phyloP scores from a whole-genome alignment of 2,113 vertebrate species.

The Prunella fulvescens region DNA sequence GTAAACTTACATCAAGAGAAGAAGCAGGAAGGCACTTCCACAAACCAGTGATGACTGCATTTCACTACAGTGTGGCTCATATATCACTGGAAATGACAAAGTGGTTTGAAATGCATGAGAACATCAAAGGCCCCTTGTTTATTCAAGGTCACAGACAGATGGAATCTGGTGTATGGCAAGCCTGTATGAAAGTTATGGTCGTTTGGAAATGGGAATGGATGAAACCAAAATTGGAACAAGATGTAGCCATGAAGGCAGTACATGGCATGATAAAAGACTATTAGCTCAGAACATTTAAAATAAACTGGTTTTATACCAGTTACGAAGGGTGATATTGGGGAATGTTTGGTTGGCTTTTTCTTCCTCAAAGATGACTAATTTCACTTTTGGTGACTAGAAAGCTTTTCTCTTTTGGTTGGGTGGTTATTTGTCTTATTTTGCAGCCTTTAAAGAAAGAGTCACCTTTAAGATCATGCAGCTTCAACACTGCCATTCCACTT shows the following conservation, averaged over 20 bases:
- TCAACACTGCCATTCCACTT: background rate
- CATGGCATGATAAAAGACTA: background rate
- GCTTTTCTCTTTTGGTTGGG: background rate
- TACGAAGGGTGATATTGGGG: background rate
- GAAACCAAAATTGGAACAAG: conserved; percentile 64
- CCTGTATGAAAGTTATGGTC: background rate
- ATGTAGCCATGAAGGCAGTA: conserved; percentile 19
- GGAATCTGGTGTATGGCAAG: conserved; percentile 35
- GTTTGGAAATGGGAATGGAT: conserved; percentile 12
- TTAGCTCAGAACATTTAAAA: conserved; percentile 7
- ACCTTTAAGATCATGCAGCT: background rate
- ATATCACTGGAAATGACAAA: conserved; percentile 45
- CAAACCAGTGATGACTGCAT: conserved; percentile 49
- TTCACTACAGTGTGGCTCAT: conserved; percentile 22
- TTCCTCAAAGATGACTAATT: background rate
- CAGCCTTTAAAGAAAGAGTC: background rate
- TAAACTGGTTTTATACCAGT: background rate
- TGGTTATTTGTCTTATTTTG: background rate
- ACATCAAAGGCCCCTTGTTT: conserved; percentile 56
- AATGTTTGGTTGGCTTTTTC: background rate
- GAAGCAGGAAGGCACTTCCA: conserved; percentile 25
- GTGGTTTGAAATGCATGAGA: conserved; percentile 34
- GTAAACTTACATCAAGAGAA: conserved; percentile 33
- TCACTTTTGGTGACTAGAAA: background rate
- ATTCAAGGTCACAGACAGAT: conserved; percentile 44